Percentiles rank a stretch among this genome's conserved stretches.
Conservation (phyloP, 2,888 invertebrate genomes). For the Drosophila tripunctata region DNA sequence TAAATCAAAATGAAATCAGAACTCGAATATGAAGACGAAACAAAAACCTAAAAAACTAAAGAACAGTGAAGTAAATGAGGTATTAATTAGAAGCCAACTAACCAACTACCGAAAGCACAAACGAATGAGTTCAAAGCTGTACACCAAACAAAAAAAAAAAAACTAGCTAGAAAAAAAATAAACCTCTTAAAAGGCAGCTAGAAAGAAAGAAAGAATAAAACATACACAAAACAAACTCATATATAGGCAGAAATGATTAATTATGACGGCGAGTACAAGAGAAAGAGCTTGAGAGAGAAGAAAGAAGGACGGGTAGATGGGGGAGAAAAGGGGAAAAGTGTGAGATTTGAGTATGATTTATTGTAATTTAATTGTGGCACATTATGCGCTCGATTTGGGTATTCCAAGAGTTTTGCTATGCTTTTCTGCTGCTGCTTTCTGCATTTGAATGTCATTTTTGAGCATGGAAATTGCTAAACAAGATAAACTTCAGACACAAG, state of each 20-base stretch:
- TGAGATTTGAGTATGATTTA: constrained; percentile 75
- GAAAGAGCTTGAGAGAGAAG: constrained; percentile 11
- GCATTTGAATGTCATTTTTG: constrained; percentile 74
- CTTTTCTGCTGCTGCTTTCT: constrained; percentile 14
- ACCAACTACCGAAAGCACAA: constrained; percentile 45
- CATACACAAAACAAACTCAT: constrained; percentile 35
- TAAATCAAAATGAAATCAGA: constrained; percentile 43
- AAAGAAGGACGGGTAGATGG: neutral
- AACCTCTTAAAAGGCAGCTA: constrained; percentile 15
- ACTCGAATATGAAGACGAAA: constrained; percentile 1
- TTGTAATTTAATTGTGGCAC: constrained; percentile 81
- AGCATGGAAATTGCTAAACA: constrained; percentile 66
- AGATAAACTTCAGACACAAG: constrained; percentile 53
- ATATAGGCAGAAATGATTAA: constrained; percentile 67
- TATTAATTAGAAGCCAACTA: constrained; percentile 75
- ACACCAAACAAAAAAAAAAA: constrained; percentile 2
- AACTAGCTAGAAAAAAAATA: constrained; percentile 11
- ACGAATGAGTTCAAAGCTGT: constrained; percentile 12
- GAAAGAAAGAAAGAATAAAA: constrained; percentile 17
- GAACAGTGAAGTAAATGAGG: constrained; percentile 63
- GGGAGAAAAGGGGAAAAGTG: neutral
- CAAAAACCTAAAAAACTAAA: constrained; percentile 27
- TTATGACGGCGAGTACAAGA: constrained; percentile 52
- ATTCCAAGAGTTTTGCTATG: constrained; percentile 35
- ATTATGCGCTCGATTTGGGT: constrained; percentile 79